Percentiles rank a stretch among this genome's conserved stretches.
Conservation (phyloP, 2,113 vertebrate genomes). For the Gnathonemus echidnorhynchus region DNA sequence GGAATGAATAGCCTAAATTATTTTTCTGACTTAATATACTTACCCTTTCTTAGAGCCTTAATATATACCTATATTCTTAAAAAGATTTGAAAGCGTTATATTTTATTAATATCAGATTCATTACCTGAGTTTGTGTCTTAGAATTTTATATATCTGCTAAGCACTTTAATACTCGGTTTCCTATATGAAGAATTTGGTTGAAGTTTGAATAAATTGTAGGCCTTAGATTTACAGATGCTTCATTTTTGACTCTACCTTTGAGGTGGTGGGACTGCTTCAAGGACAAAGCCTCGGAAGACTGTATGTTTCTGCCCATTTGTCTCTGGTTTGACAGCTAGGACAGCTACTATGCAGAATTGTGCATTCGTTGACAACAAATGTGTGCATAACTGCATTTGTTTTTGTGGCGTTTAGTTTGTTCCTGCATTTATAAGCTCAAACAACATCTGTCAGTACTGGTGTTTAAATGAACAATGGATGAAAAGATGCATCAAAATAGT, state of each 20-base stretch:
- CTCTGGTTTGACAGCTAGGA: background rate
- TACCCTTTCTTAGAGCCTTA: conserved; percentile 41
- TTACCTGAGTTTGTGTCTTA: conserved; percentile 1
- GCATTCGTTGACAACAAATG: background rate
- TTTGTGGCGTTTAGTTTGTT: background rate
- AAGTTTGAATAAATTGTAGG: conserved; percentile 7
- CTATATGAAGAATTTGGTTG: conserved; percentile 4
- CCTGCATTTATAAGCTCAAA: background rate
- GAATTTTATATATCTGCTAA: conserved; percentile 33
- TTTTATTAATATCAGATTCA: conserved; percentile 1
- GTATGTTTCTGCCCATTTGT: background rate
- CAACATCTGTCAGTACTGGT: background rate
- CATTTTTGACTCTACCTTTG: background rate
- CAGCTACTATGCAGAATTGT: background rate
- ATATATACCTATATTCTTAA: conserved; percentile 32
- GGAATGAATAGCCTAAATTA: conserved; percentile 32
- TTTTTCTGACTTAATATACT: background rate
- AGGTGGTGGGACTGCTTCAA: background rate
- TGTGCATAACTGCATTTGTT: background rate
- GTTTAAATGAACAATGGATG: background rate
- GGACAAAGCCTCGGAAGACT: background rate
- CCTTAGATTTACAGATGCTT: background rate
- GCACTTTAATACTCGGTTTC: conserved; percentile 43
- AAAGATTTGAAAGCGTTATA: conserved; percentile 40
- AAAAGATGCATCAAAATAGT: background rate